Evolutionary conservation across 2,113 vertebrate species (phyloP).

Genomic region (Anas platyrhynchos): DNA sequence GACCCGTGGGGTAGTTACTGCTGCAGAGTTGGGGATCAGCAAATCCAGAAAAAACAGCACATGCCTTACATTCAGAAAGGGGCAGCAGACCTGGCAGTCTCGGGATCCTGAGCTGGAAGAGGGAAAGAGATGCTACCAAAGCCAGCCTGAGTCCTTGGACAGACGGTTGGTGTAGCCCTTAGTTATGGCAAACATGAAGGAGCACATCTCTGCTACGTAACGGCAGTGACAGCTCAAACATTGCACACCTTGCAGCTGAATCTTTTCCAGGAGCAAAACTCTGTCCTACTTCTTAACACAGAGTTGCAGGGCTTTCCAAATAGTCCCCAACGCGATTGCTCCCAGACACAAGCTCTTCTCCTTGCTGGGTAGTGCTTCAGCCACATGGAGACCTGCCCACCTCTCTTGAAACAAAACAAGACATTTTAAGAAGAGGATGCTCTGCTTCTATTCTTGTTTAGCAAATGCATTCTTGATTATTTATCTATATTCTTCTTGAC

Average conservation of each 20-base stretch:
- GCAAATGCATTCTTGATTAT: not conserved
- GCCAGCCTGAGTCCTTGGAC: not conserved
- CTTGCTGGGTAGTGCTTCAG: not conserved
- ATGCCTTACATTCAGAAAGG: not conserved
- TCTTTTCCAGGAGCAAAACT: not conserved
- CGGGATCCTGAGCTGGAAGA: not conserved
- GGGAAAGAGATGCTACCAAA: not conserved
- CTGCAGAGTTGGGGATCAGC: not conserved
- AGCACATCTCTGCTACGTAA: not conserved
- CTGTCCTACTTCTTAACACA: not conserved
- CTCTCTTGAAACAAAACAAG: not conserved
- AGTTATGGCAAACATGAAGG: not conserved
- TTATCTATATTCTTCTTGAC: not conserved
- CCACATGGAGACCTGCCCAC: not conserved
- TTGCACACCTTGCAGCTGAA: not conserved
- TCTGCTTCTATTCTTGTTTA: not conserved
- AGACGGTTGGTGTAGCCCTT: not conserved
- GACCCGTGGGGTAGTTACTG: not conserved
- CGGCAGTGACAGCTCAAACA: not conserved
- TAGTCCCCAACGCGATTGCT: not conserved
- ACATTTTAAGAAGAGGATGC: not conserved
- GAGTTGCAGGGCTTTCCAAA: not conserved
- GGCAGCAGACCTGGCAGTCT: not conserved
- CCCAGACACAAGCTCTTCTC: not conserved
- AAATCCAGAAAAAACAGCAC: not conserved